These are phyloP conservation scores for Fregetta grallaria DNA, from an alignment of 2,113 vertebrate species.

Conservation along the genomic window DNA sequence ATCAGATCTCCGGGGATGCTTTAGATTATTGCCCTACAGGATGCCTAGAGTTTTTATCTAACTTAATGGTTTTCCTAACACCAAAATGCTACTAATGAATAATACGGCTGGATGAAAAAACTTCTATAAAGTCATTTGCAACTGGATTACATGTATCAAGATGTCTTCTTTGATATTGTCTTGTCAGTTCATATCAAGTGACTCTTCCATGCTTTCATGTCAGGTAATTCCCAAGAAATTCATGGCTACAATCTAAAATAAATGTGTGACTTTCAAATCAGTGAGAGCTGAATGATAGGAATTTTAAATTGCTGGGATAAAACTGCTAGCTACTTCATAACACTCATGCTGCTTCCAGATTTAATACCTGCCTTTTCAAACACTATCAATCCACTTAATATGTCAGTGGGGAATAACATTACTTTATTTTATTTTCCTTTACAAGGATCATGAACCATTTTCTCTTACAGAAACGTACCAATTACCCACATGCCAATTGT, in stretches of 20 bases:
- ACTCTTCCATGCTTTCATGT: conserved; percentile 50
- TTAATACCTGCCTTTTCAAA: conserved; percentile 47
- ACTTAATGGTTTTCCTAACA: background rate
- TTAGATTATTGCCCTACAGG: background rate
- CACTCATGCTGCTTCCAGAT: background rate
- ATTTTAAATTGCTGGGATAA: conserved; percentile 43
- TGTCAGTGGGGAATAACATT: conserved; percentile 28
- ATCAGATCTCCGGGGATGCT: background rate
- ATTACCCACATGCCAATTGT: conserved; percentile 50
- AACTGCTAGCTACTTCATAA: conserved; percentile 34
- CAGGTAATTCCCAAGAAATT: conserved; percentile 64
- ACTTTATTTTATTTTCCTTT: conserved; percentile 33
- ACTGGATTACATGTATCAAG: conserved; percentile 20
- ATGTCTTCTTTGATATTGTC: conserved; percentile 27
- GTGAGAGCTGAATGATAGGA: background rate
- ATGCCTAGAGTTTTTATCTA: background rate
- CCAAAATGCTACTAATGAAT: background rate
- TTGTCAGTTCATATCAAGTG: conserved; percentile 55
- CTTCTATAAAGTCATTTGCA: background rate
- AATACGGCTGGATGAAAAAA: background rate
- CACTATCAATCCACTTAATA: conserved; percentile 35
- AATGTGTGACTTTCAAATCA: conserved; percentile 36
- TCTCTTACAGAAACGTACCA: conserved; percentile 5
- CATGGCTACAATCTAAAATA: conserved; percentile 43
- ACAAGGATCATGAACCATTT: conserved; percentile 22